A percentile compares a stretch with the other conserved stretches of the same genome.
These are phyloP conservation scores for Hyles euphorbiae DNA, from an alignment of 1,140 invertebrate genomes.

Conservation along the genomic window DNA sequence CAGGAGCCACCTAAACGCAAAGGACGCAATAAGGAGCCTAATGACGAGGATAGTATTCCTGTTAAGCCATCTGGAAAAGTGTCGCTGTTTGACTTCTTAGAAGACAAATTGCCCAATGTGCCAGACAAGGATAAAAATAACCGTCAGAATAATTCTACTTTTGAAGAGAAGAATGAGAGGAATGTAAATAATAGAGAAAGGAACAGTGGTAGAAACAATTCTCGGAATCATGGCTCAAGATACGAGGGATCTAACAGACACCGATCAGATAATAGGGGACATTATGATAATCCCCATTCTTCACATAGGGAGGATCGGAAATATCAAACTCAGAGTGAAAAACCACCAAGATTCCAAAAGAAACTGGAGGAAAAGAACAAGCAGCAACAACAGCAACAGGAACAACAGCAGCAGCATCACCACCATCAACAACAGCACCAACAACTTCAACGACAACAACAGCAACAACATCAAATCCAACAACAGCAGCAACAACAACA, in stretches of 20 bases:
- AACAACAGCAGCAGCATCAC: conserved; percentile 25
- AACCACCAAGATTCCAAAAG: conserved; percentile 71
- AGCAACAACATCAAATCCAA: conserved; percentile 26
- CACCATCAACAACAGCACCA: conserved; percentile 31
- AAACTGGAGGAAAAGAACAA: conserved; percentile 72
- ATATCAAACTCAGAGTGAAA: conserved; percentile 62
- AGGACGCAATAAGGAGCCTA: conserved; percentile 69
- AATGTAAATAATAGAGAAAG: conserved; percentile 47
- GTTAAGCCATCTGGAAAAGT: conserved; percentile 89
- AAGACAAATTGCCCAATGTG: conserved; percentile 85
- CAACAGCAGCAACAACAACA: conserved; percentile 23
- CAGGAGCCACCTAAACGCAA: conserved; percentile 67
- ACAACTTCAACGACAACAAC: conserved; percentile 24
- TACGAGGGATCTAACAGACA: conserved; percentile 53
- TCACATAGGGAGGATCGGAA: conserved; percentile 63
- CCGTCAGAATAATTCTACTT: conserved; percentile 38
- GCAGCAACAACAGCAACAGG: conserved; percentile 48
- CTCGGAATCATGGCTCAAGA: conserved; percentile 45
- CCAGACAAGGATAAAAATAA: conserved; percentile 63
- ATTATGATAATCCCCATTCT: conserved; percentile 46
- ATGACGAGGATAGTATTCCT: conserved; percentile 78
- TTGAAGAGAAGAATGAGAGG: conserved; percentile 52
- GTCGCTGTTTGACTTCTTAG: conserved; percentile 91
- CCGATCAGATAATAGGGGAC: conserved; percentile 44
- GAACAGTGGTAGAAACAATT: conserved; percentile 47